These are phyloP conservation scores for Hyperopisus bebe DNA, from an alignment of 2,113 vertebrate species.

Conservation along the genomic window DNA sequence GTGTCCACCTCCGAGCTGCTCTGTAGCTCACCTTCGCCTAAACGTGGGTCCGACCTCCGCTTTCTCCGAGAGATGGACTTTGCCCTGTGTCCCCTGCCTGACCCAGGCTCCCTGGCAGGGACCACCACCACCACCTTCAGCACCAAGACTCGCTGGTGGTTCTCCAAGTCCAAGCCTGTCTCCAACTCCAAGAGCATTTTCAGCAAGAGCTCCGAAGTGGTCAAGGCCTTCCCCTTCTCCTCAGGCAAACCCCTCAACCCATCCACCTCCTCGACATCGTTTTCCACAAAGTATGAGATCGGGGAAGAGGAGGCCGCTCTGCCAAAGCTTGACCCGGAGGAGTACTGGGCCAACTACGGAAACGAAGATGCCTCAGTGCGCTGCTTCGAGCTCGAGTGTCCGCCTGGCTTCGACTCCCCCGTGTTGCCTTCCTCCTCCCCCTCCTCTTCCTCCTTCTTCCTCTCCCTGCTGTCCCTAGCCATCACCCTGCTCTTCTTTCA, in stretches of 20 bases:
- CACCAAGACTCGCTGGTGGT: slow-evolving; percentile 73
- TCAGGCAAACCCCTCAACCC: slow-evolving; percentile 44
- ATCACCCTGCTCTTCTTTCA: slow-evolving; percentile 47
- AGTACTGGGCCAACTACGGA: slow-evolving; percentile 71
- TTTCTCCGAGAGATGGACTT: slow-evolving; percentile 77
- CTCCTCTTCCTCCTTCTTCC: slow-evolving; percentile 28
- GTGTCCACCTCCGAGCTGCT: slow-evolving; percentile 83
- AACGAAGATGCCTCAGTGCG: slow-evolving; percentile 67
- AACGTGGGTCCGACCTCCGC: slow-evolving; percentile 78
- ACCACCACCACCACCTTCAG: slow-evolving; percentile 69
- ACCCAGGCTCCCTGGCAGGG: slow-evolving; percentile 65
- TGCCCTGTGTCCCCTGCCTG: slow-evolving; percentile 68
- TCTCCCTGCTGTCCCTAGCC: slow-evolving; percentile 43
- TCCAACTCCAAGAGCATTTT: slow-evolving; percentile 67
- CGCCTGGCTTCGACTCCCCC: slow-evolving; percentile 48
- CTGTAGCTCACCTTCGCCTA: slow-evolving; percentile 70
- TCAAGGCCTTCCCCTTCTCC: slow-evolving; percentile 61
- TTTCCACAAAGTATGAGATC: slow-evolving; percentile 58
- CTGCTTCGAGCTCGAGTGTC: slow-evolving; percentile 63
- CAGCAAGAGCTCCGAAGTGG: slow-evolving; percentile 58
- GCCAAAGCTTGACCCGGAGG: slow-evolving; percentile 70
- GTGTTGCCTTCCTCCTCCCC: slow-evolving; percentile 41
- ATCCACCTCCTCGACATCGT: slow-evolving; percentile 33
- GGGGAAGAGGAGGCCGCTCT: slow-evolving; percentile 58
- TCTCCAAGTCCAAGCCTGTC: slow-evolving; percentile 72